phyloP scores from a whole-genome alignment of 2,113 vertebrate genomes.

The Cryptomyrus ogoouensis region DNA sequence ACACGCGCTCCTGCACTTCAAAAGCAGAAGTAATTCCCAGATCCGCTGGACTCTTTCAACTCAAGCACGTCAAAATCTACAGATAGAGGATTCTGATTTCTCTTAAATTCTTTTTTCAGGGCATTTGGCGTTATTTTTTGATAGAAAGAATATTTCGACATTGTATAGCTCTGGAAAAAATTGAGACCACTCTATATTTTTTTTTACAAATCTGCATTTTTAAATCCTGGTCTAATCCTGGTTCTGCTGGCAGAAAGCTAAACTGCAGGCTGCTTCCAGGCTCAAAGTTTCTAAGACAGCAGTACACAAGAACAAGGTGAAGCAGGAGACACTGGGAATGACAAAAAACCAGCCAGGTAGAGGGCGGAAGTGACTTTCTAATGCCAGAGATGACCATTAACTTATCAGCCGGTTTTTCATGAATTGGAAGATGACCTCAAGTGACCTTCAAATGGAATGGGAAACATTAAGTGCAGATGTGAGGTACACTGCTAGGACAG shows the following conservation, averaged over 20 bases:
- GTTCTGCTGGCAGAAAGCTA: background rate
- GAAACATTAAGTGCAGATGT: too few relatives aligned
- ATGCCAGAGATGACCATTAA: background rate
- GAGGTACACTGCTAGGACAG: too few relatives aligned
- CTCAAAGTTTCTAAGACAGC: background rate
- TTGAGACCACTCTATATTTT: background rate
- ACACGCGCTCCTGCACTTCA: conserved; percentile 59
- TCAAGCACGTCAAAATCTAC: conserved; percentile 50
- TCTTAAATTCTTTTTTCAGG: conserved; percentile 39
- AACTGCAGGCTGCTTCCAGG: background rate
- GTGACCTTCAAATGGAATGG: too few relatives aligned
- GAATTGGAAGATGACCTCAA: background rate
- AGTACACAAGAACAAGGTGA: background rate
- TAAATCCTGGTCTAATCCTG: background rate
- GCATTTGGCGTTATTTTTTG: conserved; percentile 33
- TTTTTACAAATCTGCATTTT: background rate
- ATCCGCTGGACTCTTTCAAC: conserved; percentile 60
- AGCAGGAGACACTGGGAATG: background rate
- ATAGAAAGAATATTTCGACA: background rate
- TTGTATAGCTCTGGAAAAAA: background rate
- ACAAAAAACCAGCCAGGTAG: background rate
- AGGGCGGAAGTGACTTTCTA: background rate
- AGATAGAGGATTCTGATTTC: conserved; percentile 38
- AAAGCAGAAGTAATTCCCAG: conserved; percentile 58
- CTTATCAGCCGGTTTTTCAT: background rate